Conservation (phyloP, 2,888 invertebrate genomes). For the Leptinotarsa rubiginosa region DNA sequence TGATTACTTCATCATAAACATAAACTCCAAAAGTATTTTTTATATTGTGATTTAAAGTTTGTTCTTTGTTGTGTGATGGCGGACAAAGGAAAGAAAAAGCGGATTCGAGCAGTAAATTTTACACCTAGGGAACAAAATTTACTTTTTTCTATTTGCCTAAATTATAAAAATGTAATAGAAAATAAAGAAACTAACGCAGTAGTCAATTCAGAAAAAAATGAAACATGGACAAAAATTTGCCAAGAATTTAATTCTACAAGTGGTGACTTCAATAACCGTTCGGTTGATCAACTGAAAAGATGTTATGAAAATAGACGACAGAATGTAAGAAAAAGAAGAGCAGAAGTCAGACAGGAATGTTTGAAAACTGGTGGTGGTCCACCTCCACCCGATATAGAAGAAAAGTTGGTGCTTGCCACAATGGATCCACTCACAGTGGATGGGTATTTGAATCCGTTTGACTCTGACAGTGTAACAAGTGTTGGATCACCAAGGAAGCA, state of each 20-base stretch:
- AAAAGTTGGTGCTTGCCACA: slow-evolving; percentile 18
- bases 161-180: slow-evolving; percentile 5
- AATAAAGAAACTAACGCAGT: slow-evolving; percentile 9
- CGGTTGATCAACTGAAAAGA: slow-evolving; percentile 18
- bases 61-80: not conserved
- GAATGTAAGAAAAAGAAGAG: slow-evolving; percentile 1
- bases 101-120: slow-evolving; percentile 4
- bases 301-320: slow-evolving; percentile 15
- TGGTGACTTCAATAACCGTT: slow-evolving; percentile 10
- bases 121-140: slow-evolving; percentile 5
- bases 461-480: slow-evolving; percentile 13
- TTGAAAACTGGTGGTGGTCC: slow-evolving; percentile 19
- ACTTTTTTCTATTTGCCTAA: slow-evolving; percentile 12
- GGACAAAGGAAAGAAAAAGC: slow-evolving; percentile 4
- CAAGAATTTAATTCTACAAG: slow-evolving; percentile 7
- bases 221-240: slow-evolving; percentile 10
- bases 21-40: slow-evolving; percentile 1
- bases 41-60: not conserved
- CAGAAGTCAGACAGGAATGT: not conserved
- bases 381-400: slow-evolving; percentile 10
- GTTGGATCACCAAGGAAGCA: slow-evolving; percentile 8
- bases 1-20: not conserved
- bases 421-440: slow-evolving; percentile 23
- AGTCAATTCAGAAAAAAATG: slow-evolving; percentile 4
- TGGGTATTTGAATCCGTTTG: slow-evolving; percentile 3